These are phyloP conservation scores for Sphaerophoria rueppellii DNA, from an alignment of 2,888 invertebrate species.

Conservation along the genomic window DNA sequence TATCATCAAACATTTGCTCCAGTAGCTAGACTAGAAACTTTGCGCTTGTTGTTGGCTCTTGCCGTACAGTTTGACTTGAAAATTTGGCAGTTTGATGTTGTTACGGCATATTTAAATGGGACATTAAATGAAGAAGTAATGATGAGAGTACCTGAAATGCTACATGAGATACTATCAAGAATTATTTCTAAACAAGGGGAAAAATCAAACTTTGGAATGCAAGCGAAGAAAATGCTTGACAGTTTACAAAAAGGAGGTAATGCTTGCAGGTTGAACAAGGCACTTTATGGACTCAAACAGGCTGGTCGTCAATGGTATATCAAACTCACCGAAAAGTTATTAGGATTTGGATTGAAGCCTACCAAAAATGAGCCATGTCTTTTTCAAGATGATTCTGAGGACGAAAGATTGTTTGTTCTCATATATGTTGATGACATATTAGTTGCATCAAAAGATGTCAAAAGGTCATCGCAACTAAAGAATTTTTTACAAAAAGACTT, in stretches of 20 bases:
- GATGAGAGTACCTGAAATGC: constrained; percentile 55
- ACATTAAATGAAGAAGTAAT: too few species aligned
- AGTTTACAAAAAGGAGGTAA: constrained; percentile 33
- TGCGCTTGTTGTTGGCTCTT: constrained; percentile 57
- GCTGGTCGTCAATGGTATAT: constrained; percentile 49
- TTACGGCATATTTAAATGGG: constrained; percentile 58
- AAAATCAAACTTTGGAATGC: constrained; percentile 13
- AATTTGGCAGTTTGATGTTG: constrained; percentile 57
- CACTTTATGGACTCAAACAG: constrained; percentile 51
- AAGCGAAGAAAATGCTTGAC: constrained; percentile 36
- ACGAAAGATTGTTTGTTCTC: constrained; percentile 31
- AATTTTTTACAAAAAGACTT: constrained; percentile 1
- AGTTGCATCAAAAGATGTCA: constrained; percentile 38
- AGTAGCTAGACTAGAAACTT: constrained; percentile 51
- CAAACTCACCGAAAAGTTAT: constrained; percentile 40
- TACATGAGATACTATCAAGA: constrained; percentile 47
- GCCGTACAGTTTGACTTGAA: constrained; percentile 46
- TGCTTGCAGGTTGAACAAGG: constrained; percentile 52
- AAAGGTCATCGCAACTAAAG: constrained; percentile 34
- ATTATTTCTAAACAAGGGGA: constrained; percentile 39
- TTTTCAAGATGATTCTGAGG: constrained; percentile 37
- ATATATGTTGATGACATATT: constrained; percentile 59
- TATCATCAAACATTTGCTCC: neutral
- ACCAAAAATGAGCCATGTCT: constrained; percentile 54
- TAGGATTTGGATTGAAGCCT: constrained; percentile 45